Evolutionary conservation across 2,113 vertebrate genomes (phyloP).

Genomic region (Anas platyrhynchos): DNA sequence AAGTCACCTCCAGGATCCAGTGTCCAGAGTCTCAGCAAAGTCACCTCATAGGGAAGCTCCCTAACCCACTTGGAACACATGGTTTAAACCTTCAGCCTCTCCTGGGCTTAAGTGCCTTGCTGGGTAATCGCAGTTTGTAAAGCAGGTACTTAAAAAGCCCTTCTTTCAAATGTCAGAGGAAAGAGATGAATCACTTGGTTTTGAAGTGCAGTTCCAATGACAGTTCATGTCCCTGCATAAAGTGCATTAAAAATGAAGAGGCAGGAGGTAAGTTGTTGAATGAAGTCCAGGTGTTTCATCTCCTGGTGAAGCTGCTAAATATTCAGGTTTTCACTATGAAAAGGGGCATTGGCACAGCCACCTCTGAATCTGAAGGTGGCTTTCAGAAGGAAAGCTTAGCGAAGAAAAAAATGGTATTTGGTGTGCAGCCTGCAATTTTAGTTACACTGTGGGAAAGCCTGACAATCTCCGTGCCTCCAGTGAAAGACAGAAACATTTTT

Average conservation of each 20-base stretch:
- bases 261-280: background rate
- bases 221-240: constrained; percentile 13
- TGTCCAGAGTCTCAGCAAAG: background rate
- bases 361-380: background rate
- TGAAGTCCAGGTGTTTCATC: background rate
- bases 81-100: background rate
- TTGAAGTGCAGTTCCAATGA: background rate
- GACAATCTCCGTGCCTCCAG: background rate
- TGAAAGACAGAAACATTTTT: background rate
- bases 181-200: background rate
- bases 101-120: background rate
- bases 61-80: background rate
- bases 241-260: constrained; percentile 27
- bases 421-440: background rate
- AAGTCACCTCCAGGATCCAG: background rate
- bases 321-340: background rate
- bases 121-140: background rate
- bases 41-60: background rate
- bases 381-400: background rate
- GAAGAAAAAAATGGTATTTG: background rate
- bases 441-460: background rate
- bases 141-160: background rate
- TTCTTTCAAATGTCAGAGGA: background rate
- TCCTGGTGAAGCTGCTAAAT: background rate
- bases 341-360: background rate